Percentiles rank a stretch among this genome's conserved stretches.
These are phyloP conservation scores for Mustelus asterias DNA, from an alignment of 2,113 vertebrate species.

Conservation along the genomic window DNA sequence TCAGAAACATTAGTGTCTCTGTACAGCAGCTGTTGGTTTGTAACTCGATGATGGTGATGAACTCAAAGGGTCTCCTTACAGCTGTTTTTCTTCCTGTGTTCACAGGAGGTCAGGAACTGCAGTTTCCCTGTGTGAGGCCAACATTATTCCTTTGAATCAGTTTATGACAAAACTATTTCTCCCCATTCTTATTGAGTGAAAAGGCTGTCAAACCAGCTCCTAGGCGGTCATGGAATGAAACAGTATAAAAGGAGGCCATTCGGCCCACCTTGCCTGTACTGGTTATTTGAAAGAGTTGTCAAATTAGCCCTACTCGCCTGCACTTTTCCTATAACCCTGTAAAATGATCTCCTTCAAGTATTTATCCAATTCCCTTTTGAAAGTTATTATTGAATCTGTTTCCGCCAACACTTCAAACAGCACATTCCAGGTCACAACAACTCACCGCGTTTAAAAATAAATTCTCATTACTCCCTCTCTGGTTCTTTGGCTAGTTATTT, in stretches of 20 bases:
- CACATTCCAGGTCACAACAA: not conserved
- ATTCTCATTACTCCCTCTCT: no score
- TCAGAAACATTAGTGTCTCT: slow-evolving; percentile 6
- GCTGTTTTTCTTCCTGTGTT: slow-evolving; percentile 32
- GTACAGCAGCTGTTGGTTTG: slow-evolving; percentile 43
- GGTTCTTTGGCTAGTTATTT: no score
- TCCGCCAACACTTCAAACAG: not conserved
- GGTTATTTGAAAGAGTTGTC: not conserved
- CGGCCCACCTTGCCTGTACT: not conserved
- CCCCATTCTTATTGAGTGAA: not conserved
- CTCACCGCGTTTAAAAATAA: no score
- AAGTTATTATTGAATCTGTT: not conserved
- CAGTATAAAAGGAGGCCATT: not conserved
- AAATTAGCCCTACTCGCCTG: not conserved
- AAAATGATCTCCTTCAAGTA: not conserved
- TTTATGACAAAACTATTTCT: not conserved
- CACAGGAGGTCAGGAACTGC: not conserved
- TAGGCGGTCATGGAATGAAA: not conserved
- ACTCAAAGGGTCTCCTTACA: slow-evolving; percentile 37
- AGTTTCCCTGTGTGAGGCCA: not conserved
- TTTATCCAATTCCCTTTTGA: not conserved
- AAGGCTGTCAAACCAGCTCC: not conserved
- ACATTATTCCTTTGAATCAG: not conserved
- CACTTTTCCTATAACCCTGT: not conserved
- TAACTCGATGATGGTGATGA: slow-evolving; percentile 43